These are phyloP conservation scores for Galeopterus variegatus DNA, from an alignment of 2,113 vertebrate genomes.

Conservation along the genomic window DNA sequence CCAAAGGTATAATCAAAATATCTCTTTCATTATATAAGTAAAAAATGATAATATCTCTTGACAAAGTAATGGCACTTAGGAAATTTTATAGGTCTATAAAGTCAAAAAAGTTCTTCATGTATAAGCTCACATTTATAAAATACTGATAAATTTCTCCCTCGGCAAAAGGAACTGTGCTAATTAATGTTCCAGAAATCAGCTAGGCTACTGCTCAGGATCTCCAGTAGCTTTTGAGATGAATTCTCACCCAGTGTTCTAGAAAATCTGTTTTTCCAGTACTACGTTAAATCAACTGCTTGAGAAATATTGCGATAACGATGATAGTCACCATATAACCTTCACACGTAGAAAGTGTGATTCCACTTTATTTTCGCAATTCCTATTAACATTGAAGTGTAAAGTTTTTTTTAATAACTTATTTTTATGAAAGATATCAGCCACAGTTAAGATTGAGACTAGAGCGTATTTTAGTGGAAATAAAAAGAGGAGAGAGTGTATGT, in stretches of 20 bases:
- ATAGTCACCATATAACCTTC: background rate
- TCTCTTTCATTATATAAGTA: background rate
- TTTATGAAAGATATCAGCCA: background rate
- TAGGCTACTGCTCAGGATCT: background rate
- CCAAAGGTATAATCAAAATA: background rate
- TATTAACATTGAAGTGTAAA: background rate
- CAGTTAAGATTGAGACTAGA: background rate
- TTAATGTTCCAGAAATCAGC: conserved; percentile 27
- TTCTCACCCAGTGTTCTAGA: conserved; percentile 33
- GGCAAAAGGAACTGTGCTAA: background rate
- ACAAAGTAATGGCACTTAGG: background rate
- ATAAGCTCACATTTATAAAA: background rate
- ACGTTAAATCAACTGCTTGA: background rate
- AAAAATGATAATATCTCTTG: conserved; percentile 36
- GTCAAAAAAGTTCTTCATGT: background rate
- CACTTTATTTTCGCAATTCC: conserved; percentile 58
- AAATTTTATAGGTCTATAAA: background rate
- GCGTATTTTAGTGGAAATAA: background rate
- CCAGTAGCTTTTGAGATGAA: conserved; percentile 5
- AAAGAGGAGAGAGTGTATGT: background rate
- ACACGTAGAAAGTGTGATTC: conserved; percentile 19
- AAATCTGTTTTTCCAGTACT: background rate
- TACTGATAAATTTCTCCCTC: background rate
- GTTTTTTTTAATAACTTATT: background rate
- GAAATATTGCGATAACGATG: conserved; percentile 16